phyloP scores from a whole-genome alignment of 2,888 invertebrate species.

The Polylopha cassiicola region DNA sequence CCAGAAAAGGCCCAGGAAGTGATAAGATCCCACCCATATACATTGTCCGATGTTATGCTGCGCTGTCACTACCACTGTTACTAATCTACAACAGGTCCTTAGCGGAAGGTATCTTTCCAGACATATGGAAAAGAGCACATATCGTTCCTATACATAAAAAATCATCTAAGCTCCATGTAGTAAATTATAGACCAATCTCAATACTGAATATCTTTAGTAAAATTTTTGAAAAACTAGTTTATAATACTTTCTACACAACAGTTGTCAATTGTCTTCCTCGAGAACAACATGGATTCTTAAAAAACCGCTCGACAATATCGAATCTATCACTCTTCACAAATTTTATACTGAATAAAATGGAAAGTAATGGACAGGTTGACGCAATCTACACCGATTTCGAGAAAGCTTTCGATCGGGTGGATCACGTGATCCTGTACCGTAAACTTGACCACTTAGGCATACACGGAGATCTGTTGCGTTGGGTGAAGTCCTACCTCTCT shows the following conservation, averaged over 20 bases:
- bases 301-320: neutral
- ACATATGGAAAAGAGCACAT: constrained; percentile 1
- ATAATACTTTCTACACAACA: neutral
- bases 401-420: constrained; percentile 20
- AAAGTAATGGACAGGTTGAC: constrained; percentile 18
- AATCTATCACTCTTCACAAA: constrained; percentile 6
- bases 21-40: constrained; percentile 2
- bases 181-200: neutral
- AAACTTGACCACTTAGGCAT: constrained; percentile 21
- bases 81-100: neutral
- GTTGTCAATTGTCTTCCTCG: neutral
- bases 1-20: constrained; percentile 2
- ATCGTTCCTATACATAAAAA: constrained; percentile 3
- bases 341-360: constrained; percentile 12
- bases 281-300: constrained; percentile 10
- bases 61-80: neutral
- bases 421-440: constrained; percentile 19
- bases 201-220: constrained; percentile 1
- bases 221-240: neutral
- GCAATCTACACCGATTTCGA: constrained; percentile 21
- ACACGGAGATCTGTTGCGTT: constrained; percentile 21
- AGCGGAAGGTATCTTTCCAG: neutral
- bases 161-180: neutral
- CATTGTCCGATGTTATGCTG: neutral
- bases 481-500: constrained; percentile 22